Percentiles rank a stretch among this genome's conserved stretches.
These are phyloP conservation scores for Temnothorax nylanderi DNA, from an alignment of 1,140 invertebrate genomes.

Conservation along the genomic window DNA sequence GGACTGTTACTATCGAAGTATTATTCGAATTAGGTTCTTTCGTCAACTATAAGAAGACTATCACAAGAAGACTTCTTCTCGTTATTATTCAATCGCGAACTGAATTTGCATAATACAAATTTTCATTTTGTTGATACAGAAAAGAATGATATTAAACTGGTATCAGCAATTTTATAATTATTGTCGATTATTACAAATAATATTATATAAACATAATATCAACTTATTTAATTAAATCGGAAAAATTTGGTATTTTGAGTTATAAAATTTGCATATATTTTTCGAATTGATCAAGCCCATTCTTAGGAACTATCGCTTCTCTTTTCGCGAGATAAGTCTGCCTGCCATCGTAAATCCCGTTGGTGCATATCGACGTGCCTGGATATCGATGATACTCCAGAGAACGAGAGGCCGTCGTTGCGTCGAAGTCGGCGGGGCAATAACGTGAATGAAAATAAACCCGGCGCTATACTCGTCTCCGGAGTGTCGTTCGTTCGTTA, in stretches of 20 bases:
- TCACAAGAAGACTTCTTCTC: not conserved
- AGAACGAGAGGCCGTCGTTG: constrained; percentile 18
- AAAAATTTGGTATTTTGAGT: not conserved
- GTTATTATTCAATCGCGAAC: not conserved
- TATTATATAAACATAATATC: not conserved
- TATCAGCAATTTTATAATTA: not conserved
- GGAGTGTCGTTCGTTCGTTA: constrained; percentile 68
- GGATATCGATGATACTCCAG: constrained; percentile 36
- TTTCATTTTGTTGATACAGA: not conserved
- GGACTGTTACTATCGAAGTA: not conserved
- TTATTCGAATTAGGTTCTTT: not conserved
- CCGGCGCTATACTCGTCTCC: constrained; percentile 36
- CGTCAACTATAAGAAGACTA: not conserved
- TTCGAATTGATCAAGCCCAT: constrained; percentile 19
- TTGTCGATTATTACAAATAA: not conserved
- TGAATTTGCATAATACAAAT: not conserved
- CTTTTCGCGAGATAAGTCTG: not conserved
- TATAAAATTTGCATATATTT: not conserved
- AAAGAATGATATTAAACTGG: not conserved
- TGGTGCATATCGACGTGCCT: constrained; percentile 14
- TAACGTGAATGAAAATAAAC: constrained; percentile 62
- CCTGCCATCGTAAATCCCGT: constrained; percentile 40
- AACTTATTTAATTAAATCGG: not conserved
- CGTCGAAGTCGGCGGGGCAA: constrained; percentile 48
- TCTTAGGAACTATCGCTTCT: constrained; percentile 23